phyloP scores from a whole-genome alignment of 1,140 invertebrate species.

The Armadillidium nasatum region DNA sequence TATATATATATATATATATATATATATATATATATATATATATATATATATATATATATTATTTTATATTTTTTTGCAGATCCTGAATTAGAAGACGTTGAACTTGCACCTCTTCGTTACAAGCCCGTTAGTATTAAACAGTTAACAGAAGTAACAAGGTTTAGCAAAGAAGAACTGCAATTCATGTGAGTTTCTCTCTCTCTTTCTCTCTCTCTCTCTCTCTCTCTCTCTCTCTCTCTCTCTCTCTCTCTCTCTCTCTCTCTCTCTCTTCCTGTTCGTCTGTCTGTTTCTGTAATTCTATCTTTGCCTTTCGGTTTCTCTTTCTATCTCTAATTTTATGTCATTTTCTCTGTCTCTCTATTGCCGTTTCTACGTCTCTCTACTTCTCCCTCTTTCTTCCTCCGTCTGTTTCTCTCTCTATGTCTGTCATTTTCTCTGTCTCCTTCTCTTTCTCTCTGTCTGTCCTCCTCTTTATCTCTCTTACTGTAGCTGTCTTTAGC shows the following conservation, averaged over 20 bases:
- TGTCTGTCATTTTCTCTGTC: conserved; percentile 1
- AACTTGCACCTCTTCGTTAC: conserved; percentile 38
- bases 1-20: too few relatives aligned
- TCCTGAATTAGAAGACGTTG: conserved; percentile 39
- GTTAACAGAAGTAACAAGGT: conserved; percentile 37
- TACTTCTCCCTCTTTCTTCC: conserved; percentile 4
- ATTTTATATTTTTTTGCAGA: conserved; percentile 28
- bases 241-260: conserved; percentile 12
- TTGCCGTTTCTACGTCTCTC: neutral
- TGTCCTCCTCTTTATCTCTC: neutral
- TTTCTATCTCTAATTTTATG: conserved; percentile 1
- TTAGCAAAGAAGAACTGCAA: conserved; percentile 42
- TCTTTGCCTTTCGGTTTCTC: too few relatives aligned
- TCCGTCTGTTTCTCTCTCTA: conserved; percentile 14
- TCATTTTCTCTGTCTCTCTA: conserved; percentile 7
- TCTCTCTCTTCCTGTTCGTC: too few relatives aligned
- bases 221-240: neutral
- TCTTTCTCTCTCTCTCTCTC: conserved; percentile 17
- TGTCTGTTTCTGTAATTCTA: too few relatives aligned
- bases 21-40: too few relatives aligned
- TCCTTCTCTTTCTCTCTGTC: neutral
- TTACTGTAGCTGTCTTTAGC: too few relatives aligned
- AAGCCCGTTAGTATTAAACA: conserved; percentile 37
- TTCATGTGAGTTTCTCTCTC: conserved; percentile 41
- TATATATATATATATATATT: neutral